phyloP scores from a whole-genome alignment of 2,797 vertebrate genomes.

The Eurystomus glaucurus region DNA sequence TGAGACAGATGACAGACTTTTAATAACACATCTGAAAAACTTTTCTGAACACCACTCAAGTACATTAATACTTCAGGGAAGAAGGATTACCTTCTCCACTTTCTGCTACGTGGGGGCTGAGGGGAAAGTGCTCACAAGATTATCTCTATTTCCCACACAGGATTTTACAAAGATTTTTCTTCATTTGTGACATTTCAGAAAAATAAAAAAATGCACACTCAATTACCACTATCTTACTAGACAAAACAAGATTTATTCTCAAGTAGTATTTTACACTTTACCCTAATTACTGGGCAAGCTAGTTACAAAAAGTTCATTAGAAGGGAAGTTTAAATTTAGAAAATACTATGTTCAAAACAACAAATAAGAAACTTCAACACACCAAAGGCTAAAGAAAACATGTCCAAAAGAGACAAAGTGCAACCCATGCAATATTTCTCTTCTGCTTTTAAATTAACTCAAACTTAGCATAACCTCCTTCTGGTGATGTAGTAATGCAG shows the following conservation, averaged over 20 bases:
- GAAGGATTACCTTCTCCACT: neutral
- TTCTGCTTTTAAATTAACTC: conserved; percentile 74
- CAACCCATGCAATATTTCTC: conserved; percentile 81
- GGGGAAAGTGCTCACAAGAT: neutral
- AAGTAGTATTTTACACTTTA: conserved; percentile 35
- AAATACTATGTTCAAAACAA: conserved; percentile 5
- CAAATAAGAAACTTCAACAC: conserved; percentile 28
- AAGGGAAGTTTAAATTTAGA: conserved; percentile 1
- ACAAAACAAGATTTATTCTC: conserved; percentile 27
- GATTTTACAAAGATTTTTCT: neutral
- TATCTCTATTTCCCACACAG: neutral
- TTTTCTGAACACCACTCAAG: neutral
- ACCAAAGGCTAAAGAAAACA: conserved; percentile 44
- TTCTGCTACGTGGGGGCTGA: neutral
- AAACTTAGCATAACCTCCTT: conserved; percentile 65
- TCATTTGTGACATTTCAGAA: neutral
- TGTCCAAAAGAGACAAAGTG: conserved; percentile 72
- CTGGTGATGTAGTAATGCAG: conserved; percentile 76
- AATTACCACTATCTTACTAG: conserved; percentile 12
- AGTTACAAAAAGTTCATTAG: neutral
- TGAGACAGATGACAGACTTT: neutral
- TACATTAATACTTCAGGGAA: neutral
- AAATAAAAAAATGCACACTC: neutral
- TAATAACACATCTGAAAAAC: neutral
- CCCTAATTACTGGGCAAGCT: conserved; percentile 3